Evolutionary conservation across 1,140 invertebrate genomes (phyloP).

Genomic region (Bombyx mandarina): DNA sequence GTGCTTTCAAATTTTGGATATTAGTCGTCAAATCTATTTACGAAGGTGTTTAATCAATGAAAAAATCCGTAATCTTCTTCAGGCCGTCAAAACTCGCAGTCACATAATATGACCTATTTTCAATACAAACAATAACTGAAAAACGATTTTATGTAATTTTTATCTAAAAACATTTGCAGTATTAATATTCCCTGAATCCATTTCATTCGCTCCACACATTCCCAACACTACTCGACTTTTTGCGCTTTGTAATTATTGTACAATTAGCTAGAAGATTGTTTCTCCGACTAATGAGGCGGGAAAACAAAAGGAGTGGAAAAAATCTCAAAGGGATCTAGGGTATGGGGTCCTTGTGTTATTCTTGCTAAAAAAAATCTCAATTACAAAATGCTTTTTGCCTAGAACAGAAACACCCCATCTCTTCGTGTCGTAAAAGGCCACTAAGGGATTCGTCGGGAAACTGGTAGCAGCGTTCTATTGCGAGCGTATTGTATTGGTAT

Average conservation of each 20-base stretch:
- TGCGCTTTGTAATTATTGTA: conserved; percentile 5
- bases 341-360: no score
- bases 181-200: not conserved
- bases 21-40: no score
- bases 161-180: not conserved
- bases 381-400: no score
- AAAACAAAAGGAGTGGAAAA: no score
- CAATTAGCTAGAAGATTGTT: conserved; percentile 2
- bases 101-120: not conserved
- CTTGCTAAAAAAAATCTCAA: no score
- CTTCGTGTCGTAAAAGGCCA: no score
- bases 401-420: no score
- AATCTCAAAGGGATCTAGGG: no score
- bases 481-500: no score
- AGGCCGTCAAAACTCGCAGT: not conserved
- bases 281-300: not conserved
- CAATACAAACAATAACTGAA: not conserved
- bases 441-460: no score
- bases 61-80: not conserved
- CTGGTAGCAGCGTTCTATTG: no score
- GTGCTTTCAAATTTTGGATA: not conserved
- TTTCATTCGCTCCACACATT: not conserved
- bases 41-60: not conserved
- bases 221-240: conserved; percentile 1
- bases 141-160: not conserved